Evolutionary conservation across 92 coral and sea anemone species (phyloP).

Genomic region (Metridium senile): DNA sequence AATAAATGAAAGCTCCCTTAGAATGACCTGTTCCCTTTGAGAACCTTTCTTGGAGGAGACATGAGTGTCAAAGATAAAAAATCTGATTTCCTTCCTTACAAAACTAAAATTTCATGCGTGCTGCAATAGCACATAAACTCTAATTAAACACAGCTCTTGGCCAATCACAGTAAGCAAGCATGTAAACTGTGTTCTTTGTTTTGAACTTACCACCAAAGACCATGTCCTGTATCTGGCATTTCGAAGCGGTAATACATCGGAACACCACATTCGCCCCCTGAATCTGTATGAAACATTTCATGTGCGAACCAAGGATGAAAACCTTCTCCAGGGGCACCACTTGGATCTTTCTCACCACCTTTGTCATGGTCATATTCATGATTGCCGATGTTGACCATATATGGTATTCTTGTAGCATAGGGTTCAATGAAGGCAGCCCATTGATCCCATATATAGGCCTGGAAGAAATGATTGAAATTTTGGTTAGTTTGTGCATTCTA

Average conservation of each 20-base stretch:
- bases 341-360: constrained; percentile 91
- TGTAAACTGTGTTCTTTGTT: no score
- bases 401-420: constrained; percentile 83
- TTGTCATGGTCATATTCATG: constrained; percentile 88
- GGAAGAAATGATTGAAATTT: constrained; percentile 6
- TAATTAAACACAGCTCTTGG: no score
- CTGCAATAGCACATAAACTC: no score
- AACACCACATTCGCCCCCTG: constrained; percentile 98
- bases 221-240: constrained; percentile 95
- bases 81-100: no score
- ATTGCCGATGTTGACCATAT: constrained; percentile 97
- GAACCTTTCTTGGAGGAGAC: no score
- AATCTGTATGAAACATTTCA: constrained; percentile 72
- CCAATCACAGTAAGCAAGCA: no score
- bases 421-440: constrained; percentile 84
- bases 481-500: no score
- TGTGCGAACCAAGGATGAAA: constrained; percentile 98
- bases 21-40: no score
- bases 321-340: constrained; percentile 97
- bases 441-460: constrained; percentile 98
- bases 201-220: constrained; percentile 94
- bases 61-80: no score
- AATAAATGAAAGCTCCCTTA: no score
- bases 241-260: constrained; percentile 96
- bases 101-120: no score